phyloP scores from a whole-genome alignment of 2,888 invertebrate species.

The Podotricha telesiphe region DNA sequence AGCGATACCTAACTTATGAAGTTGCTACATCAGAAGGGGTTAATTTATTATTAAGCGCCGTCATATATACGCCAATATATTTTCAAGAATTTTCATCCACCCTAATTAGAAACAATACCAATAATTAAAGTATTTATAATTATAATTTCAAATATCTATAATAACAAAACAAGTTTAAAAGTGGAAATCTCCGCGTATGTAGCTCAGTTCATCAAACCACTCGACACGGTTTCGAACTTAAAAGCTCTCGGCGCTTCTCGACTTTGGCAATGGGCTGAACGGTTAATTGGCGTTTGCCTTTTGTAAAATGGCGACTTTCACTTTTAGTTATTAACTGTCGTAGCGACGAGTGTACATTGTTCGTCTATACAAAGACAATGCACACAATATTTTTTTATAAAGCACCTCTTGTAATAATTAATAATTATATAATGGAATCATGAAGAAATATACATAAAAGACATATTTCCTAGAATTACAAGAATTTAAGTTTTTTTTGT shows the following conservation, averaged over 20 bases:
- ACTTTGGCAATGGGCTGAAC: conserved; percentile 26
- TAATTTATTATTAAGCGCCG: too few species aligned
- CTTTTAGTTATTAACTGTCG: background rate
- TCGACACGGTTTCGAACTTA: conserved; percentile 28
- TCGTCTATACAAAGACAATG: background rate
- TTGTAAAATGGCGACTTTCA: conserved; percentile 19
- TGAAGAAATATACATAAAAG: too few species aligned
- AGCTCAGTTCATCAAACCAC: conserved; percentile 5
- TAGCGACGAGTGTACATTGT: background rate
- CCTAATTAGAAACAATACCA: too few species aligned
- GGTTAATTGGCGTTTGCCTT: conserved; percentile 28
- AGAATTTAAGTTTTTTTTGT: too few species aligned
- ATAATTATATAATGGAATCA: too few species aligned
- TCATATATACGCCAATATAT: too few species aligned
- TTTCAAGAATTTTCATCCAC: too few species aligned
- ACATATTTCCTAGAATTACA: too few species aligned
- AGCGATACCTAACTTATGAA: too few species aligned
- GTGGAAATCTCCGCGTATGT: background rate
- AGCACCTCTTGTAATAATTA: too few species aligned
- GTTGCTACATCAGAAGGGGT: too few species aligned
- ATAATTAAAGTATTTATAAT: background rate
- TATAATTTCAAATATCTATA: background rate
- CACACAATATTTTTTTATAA: background rate
- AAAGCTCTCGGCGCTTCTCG: conserved; percentile 21
- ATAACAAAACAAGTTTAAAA: background rate